Evolutionary conservation across 1,140 invertebrate species (phyloP).

Genomic region (Drosophila nebulosa): DNA sequence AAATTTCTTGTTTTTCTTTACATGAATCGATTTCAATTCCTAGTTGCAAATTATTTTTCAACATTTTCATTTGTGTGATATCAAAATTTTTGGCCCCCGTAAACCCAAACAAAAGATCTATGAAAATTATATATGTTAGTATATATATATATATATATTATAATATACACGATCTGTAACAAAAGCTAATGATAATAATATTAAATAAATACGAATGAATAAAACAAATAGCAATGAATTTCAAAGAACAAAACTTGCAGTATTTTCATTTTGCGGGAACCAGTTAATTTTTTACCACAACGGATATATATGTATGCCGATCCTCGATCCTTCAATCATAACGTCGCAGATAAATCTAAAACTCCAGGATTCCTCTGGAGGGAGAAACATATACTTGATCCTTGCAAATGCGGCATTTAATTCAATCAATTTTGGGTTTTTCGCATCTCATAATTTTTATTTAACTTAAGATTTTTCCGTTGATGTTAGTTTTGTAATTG

Average conservation of each 20-base stretch:
- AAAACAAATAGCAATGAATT: constrained; percentile 2
- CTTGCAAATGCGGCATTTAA: too few species aligned
- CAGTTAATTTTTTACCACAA: too few species aligned
- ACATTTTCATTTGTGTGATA: constrained; percentile 1
- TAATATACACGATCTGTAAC: not conserved
- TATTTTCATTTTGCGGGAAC: not conserved
- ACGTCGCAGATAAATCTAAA: too few species aligned
- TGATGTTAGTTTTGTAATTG: constrained; percentile 21
- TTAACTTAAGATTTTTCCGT: constrained; percentile 59
- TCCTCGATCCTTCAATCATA: too few species aligned
- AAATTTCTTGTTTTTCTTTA: not conserved
- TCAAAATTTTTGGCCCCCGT: not conserved
- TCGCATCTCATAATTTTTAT: constrained; percentile 33
- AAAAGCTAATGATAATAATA: constrained; percentile 1
- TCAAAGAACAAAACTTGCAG: not conserved
- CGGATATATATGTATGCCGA: too few species aligned
- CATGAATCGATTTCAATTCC: not conserved
- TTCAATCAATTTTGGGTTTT: not conserved
- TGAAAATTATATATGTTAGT: not conserved
- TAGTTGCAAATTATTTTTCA: not conserved
- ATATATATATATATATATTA: not conserved
- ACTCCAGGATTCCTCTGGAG: too few species aligned
- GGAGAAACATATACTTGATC: too few species aligned
- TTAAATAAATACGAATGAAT: not conserved
- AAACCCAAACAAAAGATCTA: not conserved